Conservation (phyloP, 2,113 vertebrate genomes). For the Nannospalax galili region DNA sequence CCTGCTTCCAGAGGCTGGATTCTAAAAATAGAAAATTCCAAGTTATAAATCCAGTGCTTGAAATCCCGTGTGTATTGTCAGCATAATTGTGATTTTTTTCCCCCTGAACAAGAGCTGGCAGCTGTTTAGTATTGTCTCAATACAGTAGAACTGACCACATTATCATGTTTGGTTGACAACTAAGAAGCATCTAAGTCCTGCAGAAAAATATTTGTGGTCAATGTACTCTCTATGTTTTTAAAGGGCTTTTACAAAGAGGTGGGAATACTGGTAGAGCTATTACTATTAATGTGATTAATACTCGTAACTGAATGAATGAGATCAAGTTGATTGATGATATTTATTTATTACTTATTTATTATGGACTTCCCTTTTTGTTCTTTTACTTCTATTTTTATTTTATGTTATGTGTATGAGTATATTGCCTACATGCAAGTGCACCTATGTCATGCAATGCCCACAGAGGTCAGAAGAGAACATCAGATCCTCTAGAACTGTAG, state of each 20-base stretch:
- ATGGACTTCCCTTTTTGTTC: neutral
- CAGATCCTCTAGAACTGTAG: neutral
- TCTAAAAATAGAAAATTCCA: conserved; percentile 59
- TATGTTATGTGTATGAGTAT: neutral
- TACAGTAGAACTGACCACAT: neutral
- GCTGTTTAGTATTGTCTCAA: neutral
- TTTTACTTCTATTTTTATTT: neutral
- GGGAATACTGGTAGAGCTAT: neutral
- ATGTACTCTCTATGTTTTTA: neutral
- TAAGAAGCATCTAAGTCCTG: neutral
- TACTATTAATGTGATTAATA: neutral
- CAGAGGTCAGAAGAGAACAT: neutral
- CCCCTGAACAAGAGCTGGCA: neutral
- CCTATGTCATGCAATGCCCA: neutral
- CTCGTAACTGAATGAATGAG: neutral
- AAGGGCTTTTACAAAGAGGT: neutral
- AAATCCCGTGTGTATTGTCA: conserved; percentile 32
- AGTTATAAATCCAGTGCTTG: neutral
- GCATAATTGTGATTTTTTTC: neutral
- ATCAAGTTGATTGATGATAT: neutral
- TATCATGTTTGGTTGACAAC: neutral
- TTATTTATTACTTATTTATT: neutral
- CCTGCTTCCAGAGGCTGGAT: conserved; percentile 10
- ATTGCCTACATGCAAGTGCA: too few relatives aligned
- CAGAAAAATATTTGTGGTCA: conserved; percentile 12